Percentiles rank a stretch among this genome's conserved stretches.
Evolutionary conservation across 2,797 vertebrate genomes (phyloP).

Genomic region (Pantherophis vulpinus): DNA sequence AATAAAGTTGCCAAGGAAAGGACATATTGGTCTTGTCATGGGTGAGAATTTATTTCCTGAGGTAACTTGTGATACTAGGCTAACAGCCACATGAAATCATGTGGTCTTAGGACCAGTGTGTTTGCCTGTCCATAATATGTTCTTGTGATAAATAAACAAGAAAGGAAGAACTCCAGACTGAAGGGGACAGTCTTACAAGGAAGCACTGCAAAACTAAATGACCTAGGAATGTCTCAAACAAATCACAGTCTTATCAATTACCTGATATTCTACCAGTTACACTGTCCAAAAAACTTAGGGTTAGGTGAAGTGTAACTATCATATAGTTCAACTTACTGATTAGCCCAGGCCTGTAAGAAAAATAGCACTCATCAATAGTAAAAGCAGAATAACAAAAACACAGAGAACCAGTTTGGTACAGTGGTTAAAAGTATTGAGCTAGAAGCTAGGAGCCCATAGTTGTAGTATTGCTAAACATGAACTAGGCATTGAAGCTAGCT

Average conservation of each 20-base stretch:
- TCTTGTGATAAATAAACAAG: neutral
- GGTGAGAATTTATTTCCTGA: neutral
- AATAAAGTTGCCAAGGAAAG: neutral
- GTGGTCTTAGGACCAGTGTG: neutral
- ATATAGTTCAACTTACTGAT: neutral
- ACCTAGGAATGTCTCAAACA: neutral
- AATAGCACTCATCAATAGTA: neutral
- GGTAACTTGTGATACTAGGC: neutral
- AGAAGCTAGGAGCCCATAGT: neutral
- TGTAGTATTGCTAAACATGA: neutral
- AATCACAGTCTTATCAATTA: neutral
- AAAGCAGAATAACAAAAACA: neutral
- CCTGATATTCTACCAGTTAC: neutral
- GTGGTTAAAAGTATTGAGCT: neutral
- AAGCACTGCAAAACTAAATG: neutral
- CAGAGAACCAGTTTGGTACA: neutral
- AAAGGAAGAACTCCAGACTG: neutral
- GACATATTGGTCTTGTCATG: neutral
- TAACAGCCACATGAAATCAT: neutral
- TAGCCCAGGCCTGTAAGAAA: neutral
- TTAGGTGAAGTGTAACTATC: neutral
- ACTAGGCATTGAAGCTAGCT: neutral
- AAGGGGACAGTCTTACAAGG: neutral
- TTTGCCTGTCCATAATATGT: neutral
- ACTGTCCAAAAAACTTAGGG: neutral